Conservation (phyloP, 2,797 vertebrate species). For the Sus cebifrons region DNA sequence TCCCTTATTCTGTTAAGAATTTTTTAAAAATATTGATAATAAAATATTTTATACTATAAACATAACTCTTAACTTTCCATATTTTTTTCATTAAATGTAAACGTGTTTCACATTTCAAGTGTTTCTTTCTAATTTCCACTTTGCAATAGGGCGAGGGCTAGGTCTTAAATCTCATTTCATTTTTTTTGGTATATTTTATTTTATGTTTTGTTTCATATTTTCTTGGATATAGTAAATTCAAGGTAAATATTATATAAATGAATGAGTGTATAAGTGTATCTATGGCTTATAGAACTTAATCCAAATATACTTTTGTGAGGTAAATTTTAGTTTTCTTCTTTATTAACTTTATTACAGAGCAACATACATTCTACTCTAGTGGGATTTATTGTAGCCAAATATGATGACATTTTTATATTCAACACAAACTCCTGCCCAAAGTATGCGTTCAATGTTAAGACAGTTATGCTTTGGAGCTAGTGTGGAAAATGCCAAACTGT, state of each 20-base stretch:
- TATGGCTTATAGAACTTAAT: neutral
- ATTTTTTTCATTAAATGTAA: constrained; percentile 27
- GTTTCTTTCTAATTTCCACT: neutral
- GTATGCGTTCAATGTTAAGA: neutral
- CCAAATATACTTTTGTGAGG: neutral
- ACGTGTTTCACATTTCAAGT: neutral
- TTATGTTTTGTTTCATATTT: neutral
- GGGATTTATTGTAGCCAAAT: neutral
- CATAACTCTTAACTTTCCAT: neutral
- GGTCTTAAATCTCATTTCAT: neutral
- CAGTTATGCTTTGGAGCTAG: neutral
- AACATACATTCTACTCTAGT: constrained; percentile 6
- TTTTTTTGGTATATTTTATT: too few relatives aligned
- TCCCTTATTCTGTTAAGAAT: neutral
- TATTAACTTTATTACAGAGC: neutral
- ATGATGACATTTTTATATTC: constrained; percentile 27
- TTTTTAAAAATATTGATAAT: neutral
- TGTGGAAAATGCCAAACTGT: neutral
- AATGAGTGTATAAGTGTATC: neutral
- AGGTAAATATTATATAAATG: neutral
- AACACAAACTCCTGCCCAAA: constrained; percentile 7
- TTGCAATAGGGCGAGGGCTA: neutral
- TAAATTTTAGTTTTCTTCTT: constrained; percentile 12
- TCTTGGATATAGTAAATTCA: constrained; percentile 22
- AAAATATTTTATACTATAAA: neutral